Evolutionary conservation across 2,797 vertebrate species (phyloP).

Genomic region (Hozukius guyotensis): DNA sequence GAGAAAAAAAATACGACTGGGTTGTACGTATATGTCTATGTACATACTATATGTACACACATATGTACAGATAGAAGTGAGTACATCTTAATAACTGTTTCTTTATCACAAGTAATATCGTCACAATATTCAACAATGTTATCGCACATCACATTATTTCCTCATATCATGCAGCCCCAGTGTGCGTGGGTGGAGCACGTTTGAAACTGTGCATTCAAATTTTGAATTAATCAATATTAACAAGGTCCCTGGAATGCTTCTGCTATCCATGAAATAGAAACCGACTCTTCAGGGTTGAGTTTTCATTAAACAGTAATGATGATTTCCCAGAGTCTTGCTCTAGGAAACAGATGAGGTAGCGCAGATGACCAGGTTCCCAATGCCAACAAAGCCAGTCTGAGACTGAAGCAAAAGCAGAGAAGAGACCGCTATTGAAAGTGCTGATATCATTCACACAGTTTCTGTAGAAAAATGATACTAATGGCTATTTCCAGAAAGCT

Average conservation of each 20-base stretch:
- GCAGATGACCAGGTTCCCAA: conserved; percentile 18
- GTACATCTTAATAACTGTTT: no score
- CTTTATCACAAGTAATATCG: accelerated
- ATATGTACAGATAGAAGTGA: no score
- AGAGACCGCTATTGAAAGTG: conserved; percentile 10
- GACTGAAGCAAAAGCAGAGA: conserved; percentile 6
- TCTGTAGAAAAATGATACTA: conserved; percentile 20
- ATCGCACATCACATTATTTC: no score
- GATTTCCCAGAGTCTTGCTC: conserved; percentile 43
- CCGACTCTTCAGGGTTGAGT: conserved; percentile 16
- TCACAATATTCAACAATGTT: no score
- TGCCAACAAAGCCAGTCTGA: conserved; percentile 20
- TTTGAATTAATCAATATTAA: conserved; percentile 34
- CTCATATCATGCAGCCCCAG: not conserved
- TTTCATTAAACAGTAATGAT: conserved; percentile 40
- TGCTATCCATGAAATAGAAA: conserved; percentile 16
- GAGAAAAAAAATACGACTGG: no score
- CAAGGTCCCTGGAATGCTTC: conserved; percentile 2
- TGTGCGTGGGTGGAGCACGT: not conserved
- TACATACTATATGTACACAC: no score
- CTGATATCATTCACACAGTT: conserved; percentile 27
- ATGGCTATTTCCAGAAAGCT: conserved; percentile 25
- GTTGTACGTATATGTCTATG: no score
- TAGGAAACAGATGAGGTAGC: conserved; percentile 30
- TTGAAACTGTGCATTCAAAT: conserved; percentile 18